Base-by-base conservation (phyloP, 2,113 vertebrate genomes). In the Neomonachus schauinslandi region DNA sequence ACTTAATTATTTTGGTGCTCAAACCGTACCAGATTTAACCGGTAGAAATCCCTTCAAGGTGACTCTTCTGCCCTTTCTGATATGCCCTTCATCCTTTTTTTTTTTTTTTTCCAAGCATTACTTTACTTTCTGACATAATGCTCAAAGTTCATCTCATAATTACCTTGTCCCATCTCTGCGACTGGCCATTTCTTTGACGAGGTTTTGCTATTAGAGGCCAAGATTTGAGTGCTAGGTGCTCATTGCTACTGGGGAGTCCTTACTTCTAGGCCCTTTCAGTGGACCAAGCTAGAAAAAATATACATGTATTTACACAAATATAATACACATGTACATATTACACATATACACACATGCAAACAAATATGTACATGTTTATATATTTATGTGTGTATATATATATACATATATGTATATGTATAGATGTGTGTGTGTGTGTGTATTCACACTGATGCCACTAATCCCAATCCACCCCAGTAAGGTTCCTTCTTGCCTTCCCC, bases 261-360 rank as follows among this genome's bases (percentile, higher is more conserved):
- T 94, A 39, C 61, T 76, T 82, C 55, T 49, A 55, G 89, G 74
- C 12, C 42, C 15, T 89, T 94, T 89, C 46, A 21, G 39, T 57
- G 95, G 57, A 76, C 46, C 85, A 81, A 96, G 3, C 36, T 96
- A 42, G 83, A 72, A 91, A 95, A 93, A 92, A 63, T 53, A 86
- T 13, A n/a, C n/a, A 55, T 86, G 19, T 71, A 72, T 90, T 92
- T 89, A 57, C 12, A 67, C 7, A 87, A 57, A 87, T 85, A 46
- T 51, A 96, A 88, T 18, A 59, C 31, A 77, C 5, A 65, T 22
- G 53, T 65, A 63, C n/a, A 55, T 5, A 84, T 2, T n/a, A 81
- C 22, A 46, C 5, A 87, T 11, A 49, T 14, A 59, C 18, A 71
- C 33, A 69, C 3, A 36, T 9, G 59, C 24, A 72, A 22, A 79